Percentiles rank a stretch among this genome's conserved stretches.
These are phyloP conservation scores for Prionchulus punctatus DNA, from an alignment of 2,888 invertebrate species.

Conservation along the genomic window DNA sequence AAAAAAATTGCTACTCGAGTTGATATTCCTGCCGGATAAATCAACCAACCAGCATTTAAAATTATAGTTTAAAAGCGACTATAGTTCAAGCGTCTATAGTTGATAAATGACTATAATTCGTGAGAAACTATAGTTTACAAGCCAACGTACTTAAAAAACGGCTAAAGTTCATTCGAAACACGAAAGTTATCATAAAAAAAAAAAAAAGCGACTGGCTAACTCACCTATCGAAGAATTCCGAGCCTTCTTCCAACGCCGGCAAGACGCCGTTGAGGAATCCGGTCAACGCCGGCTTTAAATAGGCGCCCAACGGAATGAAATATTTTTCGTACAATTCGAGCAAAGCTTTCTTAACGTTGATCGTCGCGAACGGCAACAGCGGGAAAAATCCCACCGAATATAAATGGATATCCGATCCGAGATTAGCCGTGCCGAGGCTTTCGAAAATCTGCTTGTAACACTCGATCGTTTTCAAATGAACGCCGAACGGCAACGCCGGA, in stretches of 20 bases:
- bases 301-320: constrained; percentile 61
- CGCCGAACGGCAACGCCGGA: constrained; percentile 73
- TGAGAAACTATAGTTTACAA: too few species aligned
- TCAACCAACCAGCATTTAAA: too few species aligned
- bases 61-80: too few species aligned
- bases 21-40: too few species aligned
- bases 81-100: too few species aligned
- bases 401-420: constrained; percentile 16
- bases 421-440: constrained; percentile 51
- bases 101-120: too few species aligned
- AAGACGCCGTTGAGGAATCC: constrained; percentile 72
- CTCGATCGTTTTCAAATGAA: constrained; percentile 74
- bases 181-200: too few species aligned
- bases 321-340: constrained; percentile 67
- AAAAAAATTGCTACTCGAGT: too few species aligned
- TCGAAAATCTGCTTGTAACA: constrained; percentile 78
- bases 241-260: constrained; percentile 46
- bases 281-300: constrained; percentile 59
- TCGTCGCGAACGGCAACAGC: constrained; percentile 67
- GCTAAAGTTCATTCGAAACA: too few species aligned
- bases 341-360: constrained; percentile 66
- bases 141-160: too few species aligned
- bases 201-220: too few species aligned
- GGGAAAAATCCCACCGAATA: constrained; percentile 59
- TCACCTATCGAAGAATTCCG: constrained; percentile 26